Base-by-base conservation (phyloP, 37 sponge, comb jelly and placozoan species). In the Halisarca cf. caerulea region DNA sequence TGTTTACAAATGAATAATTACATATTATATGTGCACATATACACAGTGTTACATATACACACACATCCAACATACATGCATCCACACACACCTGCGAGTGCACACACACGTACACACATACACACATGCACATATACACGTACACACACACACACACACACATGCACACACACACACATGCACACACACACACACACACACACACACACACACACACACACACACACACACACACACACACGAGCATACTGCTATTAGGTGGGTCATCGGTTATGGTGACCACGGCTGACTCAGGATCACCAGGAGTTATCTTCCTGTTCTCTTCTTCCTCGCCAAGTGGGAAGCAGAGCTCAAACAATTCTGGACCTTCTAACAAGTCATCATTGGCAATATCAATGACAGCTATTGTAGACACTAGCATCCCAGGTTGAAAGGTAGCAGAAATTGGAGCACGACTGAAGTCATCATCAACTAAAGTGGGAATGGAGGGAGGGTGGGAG, bases 351-450 rank as follows among this genome's bases (percentile, higher is more conserved):
- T 61, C 64, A 61, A 61, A 61, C n/a, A 21, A 7, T 61, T 61
- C 64, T 23, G 24, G 24, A 23, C 64, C 64, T 27, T 61, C 64
- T 27, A 61, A 61, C 5, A 61, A 5, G 64, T 23, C 15, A 27
- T 61, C 64, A 15, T 61, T 61, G 64, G 15, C 30, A 27, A 61
- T 61, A 27, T 61, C 5, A 27, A 61, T 61, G 30, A 27, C 64
- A 61, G 64, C 64, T 27, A 61, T 27, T 6, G 64, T 21, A 23
- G 64, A 61, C n/a, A 27, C 20, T 23, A 28, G 4, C 64, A 27
- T 28, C 5, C 64, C 64, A 27, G 64, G 64, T 61, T 61, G 64
- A 27, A 61, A 61, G 64, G 64, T 61, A 27, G 15, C 64, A 61
- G 64, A 15, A 23, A 61, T 15, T 28, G n/a, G 5, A 28, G 64